Percentiles rank a stretch among this genome's conserved stretches.
phyloP scores from a whole-genome alignment of 2,113 vertebrate genomes.

The Peucedramus taeniatus region DNA sequence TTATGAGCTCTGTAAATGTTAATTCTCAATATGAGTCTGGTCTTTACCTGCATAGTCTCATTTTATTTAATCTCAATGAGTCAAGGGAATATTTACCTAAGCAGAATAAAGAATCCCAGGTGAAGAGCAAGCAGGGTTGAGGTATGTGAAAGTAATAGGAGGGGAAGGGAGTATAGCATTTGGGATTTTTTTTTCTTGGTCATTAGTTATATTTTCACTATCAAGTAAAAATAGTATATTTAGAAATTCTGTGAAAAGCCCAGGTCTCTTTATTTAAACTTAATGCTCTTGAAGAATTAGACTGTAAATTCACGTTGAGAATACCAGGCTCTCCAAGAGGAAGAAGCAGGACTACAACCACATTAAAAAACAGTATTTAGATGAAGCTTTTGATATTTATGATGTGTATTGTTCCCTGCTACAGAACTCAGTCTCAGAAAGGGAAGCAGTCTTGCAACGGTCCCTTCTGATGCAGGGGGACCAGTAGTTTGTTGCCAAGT shows the following conservation, averaged over 20 bases:
- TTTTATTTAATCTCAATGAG: conserved; percentile 35
- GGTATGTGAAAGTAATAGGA: not conserved
- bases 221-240: not conserved
- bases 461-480: not conserved
- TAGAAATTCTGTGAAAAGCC: not conserved
- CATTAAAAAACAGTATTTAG: not conserved
- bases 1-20: conserved; percentile 61
- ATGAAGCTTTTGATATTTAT: not conserved
- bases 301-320: not conserved
- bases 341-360: not conserved
- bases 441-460: not conserved
- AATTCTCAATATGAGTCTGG: conserved; percentile 24
- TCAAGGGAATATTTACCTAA: conserved; percentile 37
- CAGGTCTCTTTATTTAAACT: not conserved
- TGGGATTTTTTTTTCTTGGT: not conserved
- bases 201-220: not conserved
- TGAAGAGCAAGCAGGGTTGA: not conserved
- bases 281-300: not conserved
- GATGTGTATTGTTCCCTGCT: not conserved
- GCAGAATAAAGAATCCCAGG: conserved; percentile 5
- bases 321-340: not conserved
- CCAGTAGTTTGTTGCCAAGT: not conserved
- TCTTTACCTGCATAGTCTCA: conserved; percentile 10
- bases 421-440: not conserved
- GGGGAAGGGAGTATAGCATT: not conserved